Conservation (phyloP, 2,797 vertebrate species). For the Gobio occitaniae region DNA sequence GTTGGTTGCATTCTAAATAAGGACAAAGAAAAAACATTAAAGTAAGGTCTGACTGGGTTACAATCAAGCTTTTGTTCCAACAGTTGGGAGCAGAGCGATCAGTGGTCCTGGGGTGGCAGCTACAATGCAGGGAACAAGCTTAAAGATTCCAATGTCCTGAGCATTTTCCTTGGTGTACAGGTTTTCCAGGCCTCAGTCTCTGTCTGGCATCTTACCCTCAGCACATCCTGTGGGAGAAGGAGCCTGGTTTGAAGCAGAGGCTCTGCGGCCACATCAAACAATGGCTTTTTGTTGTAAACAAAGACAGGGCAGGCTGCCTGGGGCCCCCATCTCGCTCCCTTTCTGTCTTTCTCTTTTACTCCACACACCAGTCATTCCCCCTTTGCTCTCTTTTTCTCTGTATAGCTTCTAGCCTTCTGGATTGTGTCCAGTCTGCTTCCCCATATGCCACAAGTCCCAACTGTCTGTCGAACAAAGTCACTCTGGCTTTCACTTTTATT, state of each 20-base stretch:
- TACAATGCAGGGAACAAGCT: slow-evolving; percentile 58
- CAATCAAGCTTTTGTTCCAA: slow-evolving; percentile 68
- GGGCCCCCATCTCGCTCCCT: slow-evolving; percentile 64
- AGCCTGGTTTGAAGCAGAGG: slow-evolving; percentile 75
- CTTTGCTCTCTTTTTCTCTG: slow-evolving; percentile 38
- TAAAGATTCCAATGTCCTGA: slow-evolving; percentile 51
- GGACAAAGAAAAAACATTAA: slow-evolving; percentile 55
- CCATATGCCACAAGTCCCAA: slow-evolving; percentile 60
- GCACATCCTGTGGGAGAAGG: slow-evolving; percentile 83
- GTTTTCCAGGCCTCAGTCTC: slow-evolving; percentile 78
- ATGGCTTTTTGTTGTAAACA: slow-evolving; percentile 87
- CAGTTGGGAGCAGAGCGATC: slow-evolving; percentile 52
- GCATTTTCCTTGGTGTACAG: slow-evolving; percentile 67
- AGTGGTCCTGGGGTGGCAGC: slow-evolving; percentile 40
- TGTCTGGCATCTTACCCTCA: slow-evolving; percentile 82
- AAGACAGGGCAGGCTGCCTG: slow-evolving; percentile 83
- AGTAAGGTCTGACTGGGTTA: slow-evolving; percentile 45
- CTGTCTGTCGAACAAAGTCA: slow-evolving; percentile 74
- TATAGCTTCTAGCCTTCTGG: slow-evolving; percentile 50
- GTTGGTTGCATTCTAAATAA: slow-evolving; percentile 44
- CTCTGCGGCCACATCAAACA: slow-evolving; percentile 83
- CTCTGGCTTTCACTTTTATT: slow-evolving; percentile 66
- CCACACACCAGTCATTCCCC: slow-evolving; percentile 34
- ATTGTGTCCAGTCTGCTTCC: slow-evolving; percentile 57
- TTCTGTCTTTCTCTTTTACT: slow-evolving; percentile 57